Evolutionary conservation across 2,113 vertebrate genomes (phyloP), one percentile per base, ranked within the genome.

Genomic region (Eira barbara): DNA sequence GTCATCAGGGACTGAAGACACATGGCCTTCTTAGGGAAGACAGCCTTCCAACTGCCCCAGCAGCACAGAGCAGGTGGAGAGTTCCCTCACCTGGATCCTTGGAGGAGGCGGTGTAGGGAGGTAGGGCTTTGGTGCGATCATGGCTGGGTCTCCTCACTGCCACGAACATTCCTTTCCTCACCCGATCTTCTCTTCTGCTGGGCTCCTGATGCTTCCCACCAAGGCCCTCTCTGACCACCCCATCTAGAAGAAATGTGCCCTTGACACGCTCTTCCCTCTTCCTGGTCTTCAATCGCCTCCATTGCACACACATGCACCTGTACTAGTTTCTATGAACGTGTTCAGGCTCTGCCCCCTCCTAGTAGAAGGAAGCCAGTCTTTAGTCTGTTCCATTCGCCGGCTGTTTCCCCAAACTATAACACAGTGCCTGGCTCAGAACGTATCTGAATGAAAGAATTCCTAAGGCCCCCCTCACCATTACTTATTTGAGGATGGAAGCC

Each of bases 11-110:
- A 9, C 9, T 0, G 12, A 3, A 45, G 55, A 21, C 7, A 0
- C 4, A 0, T 0, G 36, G 25, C 45, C 12, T 1, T 2, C 36
- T 29, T 0, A 10, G 69, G 67, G 74, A n/a, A 65, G 61, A 5
- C 2, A 0, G 20, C 4, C 36, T 81, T 23, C 74, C 23, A 12
- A 5, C 39, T 29, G 39, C 10, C 5, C 80, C 12, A 0, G 9
- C 0, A 59, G 49, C 86, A 15, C 13, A 17, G 15, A 42, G 59
- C 18, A 2, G 20, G 11, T 45, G 4, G 63, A 20, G 2, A 20
- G 1, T 6, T 1, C 78, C 25, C 1, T 17, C 4, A 0, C 5
- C 36, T 36, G 1, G n/a, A 3, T 0, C 3, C 42, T 14, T 1
- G 9, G 47, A 29, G 29, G 34, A 45, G 6, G 63, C 0, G 0